Conservation (phyloP, 2,797 vertebrate species). For the Scolopax bukidnonensis region DNA sequence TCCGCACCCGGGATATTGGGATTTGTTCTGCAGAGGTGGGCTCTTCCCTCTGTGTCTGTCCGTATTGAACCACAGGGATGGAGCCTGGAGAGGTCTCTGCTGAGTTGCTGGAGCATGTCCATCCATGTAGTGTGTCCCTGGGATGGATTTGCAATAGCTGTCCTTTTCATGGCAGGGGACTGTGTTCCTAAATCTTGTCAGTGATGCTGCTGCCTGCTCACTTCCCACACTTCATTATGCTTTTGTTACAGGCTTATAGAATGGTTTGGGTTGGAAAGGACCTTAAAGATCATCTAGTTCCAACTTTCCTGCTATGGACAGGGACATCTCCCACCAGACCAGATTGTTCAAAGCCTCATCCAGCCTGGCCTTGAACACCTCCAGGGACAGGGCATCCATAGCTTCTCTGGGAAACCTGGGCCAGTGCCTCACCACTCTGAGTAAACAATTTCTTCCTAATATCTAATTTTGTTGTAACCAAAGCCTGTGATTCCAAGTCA, state of each 20-base stretch:
- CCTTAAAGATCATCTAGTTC: background rate
- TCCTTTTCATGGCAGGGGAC: background rate
- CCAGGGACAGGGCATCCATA: background rate
- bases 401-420: background rate
- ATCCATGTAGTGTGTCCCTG: background rate
- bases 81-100: background rate
- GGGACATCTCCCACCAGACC: background rate
- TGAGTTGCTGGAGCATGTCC: fast-evolving
- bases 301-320: background rate
- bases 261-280: background rate
- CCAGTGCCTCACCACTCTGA: background rate
- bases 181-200: background rate
- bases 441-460: background rate
- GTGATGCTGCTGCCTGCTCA: background rate
- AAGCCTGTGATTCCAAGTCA: background rate
- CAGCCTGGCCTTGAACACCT: background rate
- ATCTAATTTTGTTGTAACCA: background rate
- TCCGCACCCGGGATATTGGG: background rate
- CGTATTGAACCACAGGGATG: fast-evolving
- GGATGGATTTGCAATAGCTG: background rate
- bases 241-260: background rate
- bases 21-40: background rate
- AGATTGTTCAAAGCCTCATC: background rate
- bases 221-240: fast-evolving
- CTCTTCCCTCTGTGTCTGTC: background rate